phyloP scores from a whole-genome alignment of 2,888 invertebrate genomes.

The Melinaea marsaeus region DNA sequence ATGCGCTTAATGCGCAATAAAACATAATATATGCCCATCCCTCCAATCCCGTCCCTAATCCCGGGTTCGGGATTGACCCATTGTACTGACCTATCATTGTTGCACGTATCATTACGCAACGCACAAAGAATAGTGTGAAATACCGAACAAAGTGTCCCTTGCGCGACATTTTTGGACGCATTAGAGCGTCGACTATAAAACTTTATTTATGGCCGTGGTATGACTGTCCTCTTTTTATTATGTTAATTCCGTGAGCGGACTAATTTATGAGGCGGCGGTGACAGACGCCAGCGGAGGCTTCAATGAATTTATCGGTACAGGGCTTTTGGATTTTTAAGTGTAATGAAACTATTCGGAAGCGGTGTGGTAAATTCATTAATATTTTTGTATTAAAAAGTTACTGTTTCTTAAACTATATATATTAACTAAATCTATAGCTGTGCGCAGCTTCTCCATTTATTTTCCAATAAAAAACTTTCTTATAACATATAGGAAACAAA shows the following conservation, averaged over 20 bases:
- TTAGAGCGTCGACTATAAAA: conserved; percentile 71
- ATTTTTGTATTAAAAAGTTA: no score
- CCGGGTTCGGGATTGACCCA: conserved; percentile 17
- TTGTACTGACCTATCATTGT: conserved; percentile 17
- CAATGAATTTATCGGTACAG: conserved; percentile 27
- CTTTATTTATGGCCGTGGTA: conserved; percentile 67
- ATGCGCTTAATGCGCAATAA: conserved; percentile 21
- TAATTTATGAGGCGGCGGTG: conserved; percentile 55
- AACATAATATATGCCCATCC: conserved; percentile 20
- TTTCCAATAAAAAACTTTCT: not conserved
- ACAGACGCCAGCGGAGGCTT: conserved; percentile 29
- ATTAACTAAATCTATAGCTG: no score
- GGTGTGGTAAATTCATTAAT: no score
- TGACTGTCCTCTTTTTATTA: conserved; percentile 72
- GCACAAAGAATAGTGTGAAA: conserved; percentile 31
- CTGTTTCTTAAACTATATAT: no score
- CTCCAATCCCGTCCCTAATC: conserved; percentile 11
- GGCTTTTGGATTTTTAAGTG: conserved; percentile 16
- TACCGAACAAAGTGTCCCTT: conserved; percentile 21
- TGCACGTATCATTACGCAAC: conserved; percentile 15
- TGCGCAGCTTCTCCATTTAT: no score
- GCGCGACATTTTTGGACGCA: conserved; percentile 64
- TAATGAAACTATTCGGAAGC: no score
- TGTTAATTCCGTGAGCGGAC: conserved; percentile 63
- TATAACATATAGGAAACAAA: not conserved